Evolutionary conservation across 2,797 vertebrate species (phyloP).

Genomic region (Girardinus metallicus): DNA sequence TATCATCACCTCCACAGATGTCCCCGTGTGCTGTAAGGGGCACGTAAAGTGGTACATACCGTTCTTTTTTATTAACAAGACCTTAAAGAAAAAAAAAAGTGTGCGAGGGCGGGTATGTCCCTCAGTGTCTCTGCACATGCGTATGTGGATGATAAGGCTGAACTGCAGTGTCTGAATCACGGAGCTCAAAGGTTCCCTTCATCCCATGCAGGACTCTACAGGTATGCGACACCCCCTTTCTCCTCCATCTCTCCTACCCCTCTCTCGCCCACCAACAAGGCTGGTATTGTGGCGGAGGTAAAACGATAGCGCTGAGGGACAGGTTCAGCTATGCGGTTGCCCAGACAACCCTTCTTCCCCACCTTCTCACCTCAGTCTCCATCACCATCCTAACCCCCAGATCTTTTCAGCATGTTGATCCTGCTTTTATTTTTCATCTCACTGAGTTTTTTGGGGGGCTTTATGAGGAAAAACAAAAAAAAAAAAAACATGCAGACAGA

Average conservation of each 20-base stretch:
- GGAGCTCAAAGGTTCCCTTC: slow-evolving; percentile 75
- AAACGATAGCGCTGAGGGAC: slow-evolving; percentile 77
- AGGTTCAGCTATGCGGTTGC: slow-evolving; percentile 78
- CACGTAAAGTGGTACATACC: slow-evolving; percentile 1
- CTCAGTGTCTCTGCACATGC: slow-evolving; percentile 15
- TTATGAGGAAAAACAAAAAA: slow-evolving; percentile 32
- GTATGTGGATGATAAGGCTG: slow-evolving; percentile 43
- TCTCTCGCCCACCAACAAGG: slow-evolving; percentile 74
- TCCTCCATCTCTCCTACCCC: slow-evolving; percentile 3
- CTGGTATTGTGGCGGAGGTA: slow-evolving; percentile 80
- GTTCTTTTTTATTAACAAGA: slow-evolving; percentile 40
- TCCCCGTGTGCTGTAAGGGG: not conserved
- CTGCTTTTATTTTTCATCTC: slow-evolving; percentile 64
- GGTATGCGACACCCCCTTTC: slow-evolving; percentile 61
- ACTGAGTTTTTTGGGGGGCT: slow-evolving; percentile 35
- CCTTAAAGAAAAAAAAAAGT: slow-evolving; percentile 1
- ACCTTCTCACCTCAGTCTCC: slow-evolving; percentile 23
- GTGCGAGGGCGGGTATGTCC: slow-evolving; percentile 4
- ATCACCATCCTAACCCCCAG: not conserved
- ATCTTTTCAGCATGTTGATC: slow-evolving; percentile 52
- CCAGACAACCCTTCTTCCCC: slow-evolving; percentile 63
- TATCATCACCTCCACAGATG: slow-evolving; percentile 39
- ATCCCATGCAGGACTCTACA: slow-evolving; percentile 70
- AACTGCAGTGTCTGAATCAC: slow-evolving; percentile 44
- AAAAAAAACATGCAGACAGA: slow-evolving; percentile 10